These are phyloP conservation scores for Conops quadrifasciatus DNA, from an alignment of 2,888 invertebrate species.

Conservation along the genomic window DNA sequence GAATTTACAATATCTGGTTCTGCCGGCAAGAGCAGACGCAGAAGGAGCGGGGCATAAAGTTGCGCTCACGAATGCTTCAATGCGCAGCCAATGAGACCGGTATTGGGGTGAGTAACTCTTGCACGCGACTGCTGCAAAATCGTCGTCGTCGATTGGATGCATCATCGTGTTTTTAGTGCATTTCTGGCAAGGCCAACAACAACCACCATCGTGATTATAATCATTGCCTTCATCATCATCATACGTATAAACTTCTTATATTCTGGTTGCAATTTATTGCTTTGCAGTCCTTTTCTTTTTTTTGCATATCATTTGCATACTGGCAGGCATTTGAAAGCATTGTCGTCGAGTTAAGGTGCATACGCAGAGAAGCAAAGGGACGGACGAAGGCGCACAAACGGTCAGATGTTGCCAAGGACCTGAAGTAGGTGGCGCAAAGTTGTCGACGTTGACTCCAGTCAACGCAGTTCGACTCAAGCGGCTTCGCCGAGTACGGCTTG, in stretches of 20 bases:
- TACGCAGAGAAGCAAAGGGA: background rate
- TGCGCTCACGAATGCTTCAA: background rate
- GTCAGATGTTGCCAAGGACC: background rate
- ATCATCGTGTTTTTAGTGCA: constrained; percentile 2
- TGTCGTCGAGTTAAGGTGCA: background rate
- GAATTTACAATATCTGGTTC: background rate
- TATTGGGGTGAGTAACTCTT: constrained; percentile 1
- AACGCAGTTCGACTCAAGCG: background rate
- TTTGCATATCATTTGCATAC: constrained; percentile 32
- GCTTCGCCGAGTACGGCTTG: background rate
- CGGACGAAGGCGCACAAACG: background rate
- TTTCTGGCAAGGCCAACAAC: constrained; percentile 22
- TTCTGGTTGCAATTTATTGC: constrained; percentile 5
- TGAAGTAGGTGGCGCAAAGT: background rate
- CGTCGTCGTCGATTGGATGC: constrained; percentile 4
- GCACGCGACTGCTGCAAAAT: constrained; percentile 29
- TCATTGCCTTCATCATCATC: background rate
- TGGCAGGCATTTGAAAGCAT: constrained; percentile 17
- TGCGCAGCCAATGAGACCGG: constrained; percentile 10
- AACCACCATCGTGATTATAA: background rate
- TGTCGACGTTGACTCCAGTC: background rate
- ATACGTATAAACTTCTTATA: background rate
- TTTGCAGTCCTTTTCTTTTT: background rate
- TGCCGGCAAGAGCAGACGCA: too few relatives aligned
- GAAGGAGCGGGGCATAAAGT: too few relatives aligned